Base-by-base conservation (phyloP, 1,140 invertebrate species). In the Propsilocerus akamusi region DNA sequence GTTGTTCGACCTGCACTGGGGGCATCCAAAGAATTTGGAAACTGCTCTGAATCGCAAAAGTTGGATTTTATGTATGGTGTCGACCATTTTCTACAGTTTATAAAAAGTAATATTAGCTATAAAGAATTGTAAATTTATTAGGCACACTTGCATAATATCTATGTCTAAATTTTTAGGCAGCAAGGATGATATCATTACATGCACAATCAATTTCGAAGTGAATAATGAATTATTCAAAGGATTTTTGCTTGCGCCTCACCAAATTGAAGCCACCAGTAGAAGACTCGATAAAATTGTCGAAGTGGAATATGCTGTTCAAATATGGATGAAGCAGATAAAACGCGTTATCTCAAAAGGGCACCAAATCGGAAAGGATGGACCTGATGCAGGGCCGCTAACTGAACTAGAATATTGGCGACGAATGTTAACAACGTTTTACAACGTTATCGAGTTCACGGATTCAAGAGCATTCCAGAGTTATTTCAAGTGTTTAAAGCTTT, bases 351-450 rank as follows among this genome's bases (percentile, higher is more conserved):
- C 59, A 23, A 69, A 71, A 51, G 69, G 70, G 56, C 71, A 80
- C 55, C 83, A 88, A 62, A 72, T 90, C 54, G 70, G 84, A 37
- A 73, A 78, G n/a, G 86, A 90, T 68, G 77, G 81, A 1, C 79
- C 86, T 52, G 76, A 78, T 57, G 80, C 84, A 53, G 86, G 86
- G 0, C 87, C 87, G 1, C 62, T 79, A 1, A 81, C 80, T 4
- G 86, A 91, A 64, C 65, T 90, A 26, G 79, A 79, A 28, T 83
- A 89, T 57, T 89, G 86, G 87, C 74, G 85, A 53, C 74, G 81
- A 56, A 75, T 86, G 50, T 68, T 85, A 46, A 77, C 79, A 0
- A 77, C 75, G 41, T 89, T 89, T 64, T 85, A 83, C 22, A 82
- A 79, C 12, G 78, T 91, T 25, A 75, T 82, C 0, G 81, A 88